A percentile compares a stretch with the other conserved stretches of the same genome.
Conservation (phyloP, 2,797 vertebrate genomes). For the Carcharodon carcharias region DNA sequence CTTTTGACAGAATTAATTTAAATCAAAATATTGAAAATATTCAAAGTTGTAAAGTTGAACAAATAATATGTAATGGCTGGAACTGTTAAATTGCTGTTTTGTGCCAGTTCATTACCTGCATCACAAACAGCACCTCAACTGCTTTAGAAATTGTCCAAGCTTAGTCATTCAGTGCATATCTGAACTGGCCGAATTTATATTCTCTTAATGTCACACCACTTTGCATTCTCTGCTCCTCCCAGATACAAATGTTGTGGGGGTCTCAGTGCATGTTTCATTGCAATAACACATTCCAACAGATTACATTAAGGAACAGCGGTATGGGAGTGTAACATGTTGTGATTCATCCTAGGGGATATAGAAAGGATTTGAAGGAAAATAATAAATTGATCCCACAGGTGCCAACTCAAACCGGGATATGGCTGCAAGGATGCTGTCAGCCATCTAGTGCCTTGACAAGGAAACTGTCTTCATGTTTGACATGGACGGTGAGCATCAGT, state of each 20-base stretch:
- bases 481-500: not conserved
- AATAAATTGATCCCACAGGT: slow-evolving; percentile 4
- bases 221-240: slow-evolving; percentile 14
- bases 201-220: not conserved
- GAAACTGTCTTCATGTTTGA: not conserved
- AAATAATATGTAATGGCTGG: not conserved
- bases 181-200: not conserved
- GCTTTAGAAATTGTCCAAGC: not conserved
- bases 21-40: not conserved
- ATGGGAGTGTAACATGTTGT: not conserved
- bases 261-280: not conserved
- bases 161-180: not conserved
- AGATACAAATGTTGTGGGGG: not conserved
- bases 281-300: not conserved
- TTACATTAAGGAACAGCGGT: not conserved
- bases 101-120: not conserved
- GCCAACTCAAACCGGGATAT: not conserved
- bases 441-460: not conserved
- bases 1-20: not conserved
- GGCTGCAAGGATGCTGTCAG: not conserved
- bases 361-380: not conserved
- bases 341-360: not conserved
- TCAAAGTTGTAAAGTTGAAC: not conserved
- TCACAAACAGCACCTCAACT: not conserved
- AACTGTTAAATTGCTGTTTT: not conserved